Base-by-base conservation (phyloP, 2,888 invertebrate genomes). In the Cephus pulcher region DNA sequence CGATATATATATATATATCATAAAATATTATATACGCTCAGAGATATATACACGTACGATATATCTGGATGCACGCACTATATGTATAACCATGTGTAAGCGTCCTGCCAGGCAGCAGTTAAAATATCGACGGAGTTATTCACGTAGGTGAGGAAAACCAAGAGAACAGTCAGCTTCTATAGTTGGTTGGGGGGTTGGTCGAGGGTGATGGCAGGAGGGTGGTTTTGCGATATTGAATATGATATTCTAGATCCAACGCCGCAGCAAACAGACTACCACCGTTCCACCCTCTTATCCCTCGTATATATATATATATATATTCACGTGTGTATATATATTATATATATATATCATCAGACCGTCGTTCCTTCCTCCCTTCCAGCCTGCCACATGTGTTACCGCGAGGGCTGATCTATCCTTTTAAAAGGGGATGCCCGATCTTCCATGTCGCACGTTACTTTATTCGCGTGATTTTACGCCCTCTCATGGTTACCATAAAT, bases 51-150 rank as follows among this genome's bases (percentile, higher is more conserved):
- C 6, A 33, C 70, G 23, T 70, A 70, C 12, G 12, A 12, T 70
- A 70, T 71, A 71, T 71, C 12, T 71, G 2, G 15, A 56, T 71
- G 30, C 33, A 71, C 30, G 9, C 30, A 71, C 23, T 15, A 30
- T 30, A 11, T 71, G 56, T 15, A 40, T 4, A 40, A 15, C 15
- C 40, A 15, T 6, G 15, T 40, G 40, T 23, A 9, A 15, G 23
- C 56, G 78, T 37, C 37, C 81, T 82, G 75, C 81, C 82, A 81
- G 83, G 85, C 83, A 82, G 83, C 82, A 83, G 86, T 86, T 88
- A 87, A 88, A 88, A 88, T 88, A 88, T 88, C 84, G 85, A 84
- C 80, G 76, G 85, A 87, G 87, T 89, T 89, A 88, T 89, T 88
- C 87, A 82, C 84, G 86, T 82, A 82, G 84, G 86, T 86, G 84